These are phyloP conservation scores for Lithophane ornitopus DNA, from an alignment of 2,888 invertebrate species.

Conservation along the genomic window DNA sequence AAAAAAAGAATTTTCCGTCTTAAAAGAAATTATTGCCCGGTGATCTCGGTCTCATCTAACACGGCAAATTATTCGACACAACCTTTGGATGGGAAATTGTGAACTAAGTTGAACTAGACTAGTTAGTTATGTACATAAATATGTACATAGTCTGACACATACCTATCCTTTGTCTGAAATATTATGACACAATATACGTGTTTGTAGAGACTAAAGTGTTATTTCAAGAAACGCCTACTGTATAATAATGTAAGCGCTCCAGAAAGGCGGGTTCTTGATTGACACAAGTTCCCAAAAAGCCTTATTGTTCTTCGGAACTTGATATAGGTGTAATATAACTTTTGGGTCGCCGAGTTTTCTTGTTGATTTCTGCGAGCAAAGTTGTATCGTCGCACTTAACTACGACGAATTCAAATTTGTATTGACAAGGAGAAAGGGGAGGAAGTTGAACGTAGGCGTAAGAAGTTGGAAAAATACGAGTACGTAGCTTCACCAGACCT, in stretches of 20 bases:
- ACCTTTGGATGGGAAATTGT: neutral
- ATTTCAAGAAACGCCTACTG: slow-evolving; percentile 24
- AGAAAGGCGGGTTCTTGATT: slow-evolving; percentile 67
- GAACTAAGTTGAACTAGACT: neutral
- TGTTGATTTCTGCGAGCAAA: slow-evolving; percentile 70
- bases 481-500: slow-evolving; percentile 41
- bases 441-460: slow-evolving; percentile 39
- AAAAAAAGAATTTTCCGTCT: neutral
- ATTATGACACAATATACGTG: neutral
- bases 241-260: slow-evolving; percentile 36
- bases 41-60: too few species aligned
- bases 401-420: slow-evolving; percentile 61
- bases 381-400: slow-evolving; percentile 67
- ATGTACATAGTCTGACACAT: neutral
- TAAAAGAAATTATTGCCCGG: too few species aligned
- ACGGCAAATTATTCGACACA: neutral
- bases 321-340: slow-evolving; percentile 78
- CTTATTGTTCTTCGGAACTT: slow-evolving; percentile 73
- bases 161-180: neutral
- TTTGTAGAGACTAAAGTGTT: slow-evolving; percentile 22
- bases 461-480: slow-evolving; percentile 40
- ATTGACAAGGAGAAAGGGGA: slow-evolving; percentile 59
- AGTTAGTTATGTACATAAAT: neutral
- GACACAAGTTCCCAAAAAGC: slow-evolving; percentile 71
- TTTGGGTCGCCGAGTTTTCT: slow-evolving; percentile 72